Evolutionary conservation across 2,797 vertebrate species (phyloP).

Genomic region (Sciaenops ocellatus): DNA sequence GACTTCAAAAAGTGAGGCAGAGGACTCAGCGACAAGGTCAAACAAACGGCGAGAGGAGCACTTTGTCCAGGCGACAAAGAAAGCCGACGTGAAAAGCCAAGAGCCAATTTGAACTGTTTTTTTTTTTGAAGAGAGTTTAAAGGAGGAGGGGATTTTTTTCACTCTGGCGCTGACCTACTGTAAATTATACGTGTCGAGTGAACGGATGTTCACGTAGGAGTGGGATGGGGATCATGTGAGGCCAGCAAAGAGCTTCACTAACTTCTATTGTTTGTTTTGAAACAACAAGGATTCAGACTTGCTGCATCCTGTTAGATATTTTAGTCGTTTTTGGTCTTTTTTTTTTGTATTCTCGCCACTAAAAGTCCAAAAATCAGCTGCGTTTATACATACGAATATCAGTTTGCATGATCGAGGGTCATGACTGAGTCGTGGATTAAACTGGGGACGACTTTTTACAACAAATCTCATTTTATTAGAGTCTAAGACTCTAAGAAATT

Average conservation of each 20-base stretch:
- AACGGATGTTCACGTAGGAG: constrained; percentile 1
- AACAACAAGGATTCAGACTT: neutral
- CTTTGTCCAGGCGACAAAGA: constrained; percentile 64
- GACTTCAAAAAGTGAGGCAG: constrained; percentile 58
- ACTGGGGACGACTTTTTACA: no score
- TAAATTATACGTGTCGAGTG: constrained; percentile 19
- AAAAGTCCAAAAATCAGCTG: no score
- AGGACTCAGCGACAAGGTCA: constrained; percentile 70
- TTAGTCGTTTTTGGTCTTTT: no score
- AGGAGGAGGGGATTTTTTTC: constrained; percentile 27
- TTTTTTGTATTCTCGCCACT: no score
- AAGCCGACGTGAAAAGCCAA: constrained; percentile 18
- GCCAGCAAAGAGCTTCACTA: neutral
- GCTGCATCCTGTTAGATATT: neutral
- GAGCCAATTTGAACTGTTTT: constrained; percentile 41
- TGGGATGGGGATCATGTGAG: neutral
- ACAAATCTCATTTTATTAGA: no score
- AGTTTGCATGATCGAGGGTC: no score
- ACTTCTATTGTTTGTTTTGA: neutral
- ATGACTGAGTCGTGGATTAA: no score
- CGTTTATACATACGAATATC: no score
- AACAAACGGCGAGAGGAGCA: constrained; percentile 29
- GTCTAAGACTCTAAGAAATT: no score
- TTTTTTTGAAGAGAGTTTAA: constrained; percentile 38
- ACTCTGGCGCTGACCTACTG: constrained; percentile 31